Percentiles rank a stretch among this genome's conserved stretches.
Evolutionary conservation across 2,797 vertebrate genomes (phyloP).

Genomic region (Mormyrus hasselquistii): DNA sequence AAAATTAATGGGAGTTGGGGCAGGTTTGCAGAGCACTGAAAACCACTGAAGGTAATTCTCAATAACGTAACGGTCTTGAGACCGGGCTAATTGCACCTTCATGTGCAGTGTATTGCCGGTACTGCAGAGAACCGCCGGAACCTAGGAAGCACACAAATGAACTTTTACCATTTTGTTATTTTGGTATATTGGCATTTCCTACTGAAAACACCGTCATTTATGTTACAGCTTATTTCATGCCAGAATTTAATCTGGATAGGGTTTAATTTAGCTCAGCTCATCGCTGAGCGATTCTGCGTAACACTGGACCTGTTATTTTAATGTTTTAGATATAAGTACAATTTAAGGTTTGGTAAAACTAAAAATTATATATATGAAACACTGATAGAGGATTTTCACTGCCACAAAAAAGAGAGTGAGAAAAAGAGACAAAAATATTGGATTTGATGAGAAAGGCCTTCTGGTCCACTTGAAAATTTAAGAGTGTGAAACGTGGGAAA

Average conservation of each 20-base stretch:
- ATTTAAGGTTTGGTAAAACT: background rate
- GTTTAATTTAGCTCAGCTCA: background rate
- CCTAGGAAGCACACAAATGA: background rate
- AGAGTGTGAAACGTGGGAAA: constrained; percentile 36
- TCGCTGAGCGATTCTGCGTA: background rate
- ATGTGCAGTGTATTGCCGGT: constrained; percentile 1
- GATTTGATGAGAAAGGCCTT: constrained; percentile 40
- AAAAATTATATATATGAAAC: background rate
- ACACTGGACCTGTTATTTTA: background rate
- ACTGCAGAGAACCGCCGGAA: background rate
- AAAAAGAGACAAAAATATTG: constrained; percentile 28
- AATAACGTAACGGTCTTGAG: background rate
- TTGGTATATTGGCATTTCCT: background rate
- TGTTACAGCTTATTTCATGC: background rate
- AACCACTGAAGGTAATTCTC: constrained; percentile 3
- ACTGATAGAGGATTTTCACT: background rate
- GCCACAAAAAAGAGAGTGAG: constrained; percentile 26
- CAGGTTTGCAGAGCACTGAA: background rate
- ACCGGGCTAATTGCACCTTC: constrained; percentile 14
- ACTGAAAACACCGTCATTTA: background rate
- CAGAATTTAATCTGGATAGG: background rate
- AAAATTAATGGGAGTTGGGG: background rate
- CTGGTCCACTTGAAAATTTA: constrained; percentile 30
- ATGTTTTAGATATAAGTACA: background rate
- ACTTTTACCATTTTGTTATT: background rate